Evolutionary conservation across 2,113 vertebrate genomes (phyloP), one percentile per base, ranked within the genome.

Genomic region (Dascyllus trimaculatus): DNA sequence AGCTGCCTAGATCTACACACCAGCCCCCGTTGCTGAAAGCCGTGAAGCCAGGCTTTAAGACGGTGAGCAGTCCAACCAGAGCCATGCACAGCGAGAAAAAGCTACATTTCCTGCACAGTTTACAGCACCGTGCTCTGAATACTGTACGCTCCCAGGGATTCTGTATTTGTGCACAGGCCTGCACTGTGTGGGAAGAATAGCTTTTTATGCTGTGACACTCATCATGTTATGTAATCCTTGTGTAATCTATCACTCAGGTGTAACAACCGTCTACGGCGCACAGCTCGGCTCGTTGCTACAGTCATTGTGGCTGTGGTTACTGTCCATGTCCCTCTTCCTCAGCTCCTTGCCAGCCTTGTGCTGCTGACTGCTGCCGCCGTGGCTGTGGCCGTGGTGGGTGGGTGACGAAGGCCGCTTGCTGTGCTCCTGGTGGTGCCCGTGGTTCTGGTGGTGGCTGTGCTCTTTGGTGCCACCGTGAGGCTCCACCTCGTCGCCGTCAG

Each of bases 341-440:
- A 96, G 95, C 96, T 97, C 96, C 86, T 91, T 95, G 90, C 95
- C 96, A 0, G 93, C 90, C 88, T 90, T 92, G 61, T 95, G 88
- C 94, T 91, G 93, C 89, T 88, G 89, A 69, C 67, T 93, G 38
- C 91, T 92, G 13, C 83, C 93, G 22, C 48, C 19, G 48, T 21
- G 18, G 19, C 48, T 51, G 48, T 93, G 95, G 51, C 86, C 94
- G 4, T 94, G 95, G 60, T 85, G 86, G 40, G 66, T 46, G 0
- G 75, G 38, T 5, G 88, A 81, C 1, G 91, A 88, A 1, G 90
- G 87, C 9, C 85, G 86, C 54, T 94, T 94, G 67, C 59, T 49
- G 4, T 82, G 88, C 67, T 88, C 89, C 24, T 82, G 81, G 84
- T 87, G 90, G 58, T 82, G 90, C 25, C 81, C 93, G 85, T 90